A percentile compares a stretch with the other conserved stretches of the same genome.
phyloP scores from a whole-genome alignment of 2,113 vertebrate species.

The Polypterus senegalus region DNA sequence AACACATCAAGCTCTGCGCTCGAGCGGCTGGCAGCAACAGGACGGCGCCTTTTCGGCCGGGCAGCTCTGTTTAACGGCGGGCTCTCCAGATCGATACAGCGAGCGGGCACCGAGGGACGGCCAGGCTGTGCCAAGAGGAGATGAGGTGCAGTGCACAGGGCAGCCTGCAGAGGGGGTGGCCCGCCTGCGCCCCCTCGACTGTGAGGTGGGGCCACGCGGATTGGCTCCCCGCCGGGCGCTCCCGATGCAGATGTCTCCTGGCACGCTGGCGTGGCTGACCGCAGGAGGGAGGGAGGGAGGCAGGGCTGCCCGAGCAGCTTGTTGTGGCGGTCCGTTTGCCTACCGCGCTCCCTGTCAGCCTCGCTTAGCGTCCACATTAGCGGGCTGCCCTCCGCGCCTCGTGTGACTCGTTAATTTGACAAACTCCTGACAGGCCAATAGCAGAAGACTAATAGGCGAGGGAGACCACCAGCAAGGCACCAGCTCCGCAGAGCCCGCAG shows the following conservation, averaged over 20 bases:
- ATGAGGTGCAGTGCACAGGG: not conserved
- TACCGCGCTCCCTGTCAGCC: slow-evolving; percentile 63
- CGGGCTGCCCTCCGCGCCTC: slow-evolving; percentile 60
- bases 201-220: not conserved
- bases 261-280: slow-evolving; percentile 25
- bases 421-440: slow-evolving; percentile 57
- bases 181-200: not conserved
- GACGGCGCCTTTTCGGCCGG: slow-evolving; percentile 8
- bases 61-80: no score
- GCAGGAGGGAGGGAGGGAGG: slow-evolving; percentile 29
- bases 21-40: slow-evolving; percentile 38
- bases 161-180: not conserved
- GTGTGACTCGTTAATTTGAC: slow-evolving; percentile 74
- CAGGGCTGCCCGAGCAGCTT: slow-evolving; percentile 19
- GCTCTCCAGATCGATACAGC: not conserved
- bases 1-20: slow-evolving; percentile 53
- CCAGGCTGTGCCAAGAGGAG: not conserved
- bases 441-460: slow-evolving; percentile 59
- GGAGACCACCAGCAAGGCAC: slow-evolving; percentile 54
- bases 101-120: not conserved
- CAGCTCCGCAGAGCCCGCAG: slow-evolving; percentile 43
- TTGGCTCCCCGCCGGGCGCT: not conserved
- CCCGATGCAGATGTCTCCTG: slow-evolving; percentile 1
- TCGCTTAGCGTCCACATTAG: slow-evolving; percentile 91
- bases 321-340: not conserved